Conservation (phyloP, 2,113 vertebrate genomes). For the Ibidorhyncha struthersii region DNA sequence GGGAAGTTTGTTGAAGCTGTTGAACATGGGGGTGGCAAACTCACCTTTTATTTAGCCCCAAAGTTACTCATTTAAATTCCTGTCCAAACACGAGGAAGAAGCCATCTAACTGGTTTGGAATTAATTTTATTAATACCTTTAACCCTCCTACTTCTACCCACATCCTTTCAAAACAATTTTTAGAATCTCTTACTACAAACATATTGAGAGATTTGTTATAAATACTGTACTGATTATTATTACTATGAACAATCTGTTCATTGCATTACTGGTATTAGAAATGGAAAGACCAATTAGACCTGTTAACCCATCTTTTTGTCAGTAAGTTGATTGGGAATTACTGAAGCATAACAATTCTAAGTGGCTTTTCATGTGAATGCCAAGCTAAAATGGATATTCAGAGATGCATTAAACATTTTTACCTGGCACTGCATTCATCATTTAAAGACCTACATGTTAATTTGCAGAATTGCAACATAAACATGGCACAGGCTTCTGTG, state of each 20-base stretch:
- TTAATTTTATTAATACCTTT: not conserved
- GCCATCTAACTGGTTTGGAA: not conserved
- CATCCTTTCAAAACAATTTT: constrained; percentile 7
- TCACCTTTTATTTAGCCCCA: not conserved
- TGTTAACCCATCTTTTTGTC: constrained; percentile 65
- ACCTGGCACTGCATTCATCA: constrained; percentile 12
- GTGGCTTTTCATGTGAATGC: constrained; percentile 59
- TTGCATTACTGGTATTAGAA: constrained; percentile 51
- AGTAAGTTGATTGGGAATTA: constrained; percentile 62
- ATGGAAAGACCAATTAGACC: constrained; percentile 65
- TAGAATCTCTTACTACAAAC: constrained; percentile 6
- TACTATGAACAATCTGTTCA: constrained; percentile 46
- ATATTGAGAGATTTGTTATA: constrained; percentile 38
- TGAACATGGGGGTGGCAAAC: not conserved
- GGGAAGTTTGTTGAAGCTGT: not conserved
- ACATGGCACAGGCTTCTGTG: not conserved
- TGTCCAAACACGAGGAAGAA: not conserved
- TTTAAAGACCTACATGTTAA: constrained; percentile 45
- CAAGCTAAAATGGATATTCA: constrained; percentile 64
- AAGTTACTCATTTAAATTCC: not conserved
- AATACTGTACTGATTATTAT: constrained; percentile 49
- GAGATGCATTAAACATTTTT: constrained; percentile 57
- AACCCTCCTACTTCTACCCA: not conserved
- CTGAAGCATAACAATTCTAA: constrained; percentile 48
- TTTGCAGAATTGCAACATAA: constrained; percentile 27